Percentiles rank a stretch among this genome's conserved stretches.
Conservation (phyloP, 1,140 invertebrate species). For the Anoplophora glabripennis region DNA sequence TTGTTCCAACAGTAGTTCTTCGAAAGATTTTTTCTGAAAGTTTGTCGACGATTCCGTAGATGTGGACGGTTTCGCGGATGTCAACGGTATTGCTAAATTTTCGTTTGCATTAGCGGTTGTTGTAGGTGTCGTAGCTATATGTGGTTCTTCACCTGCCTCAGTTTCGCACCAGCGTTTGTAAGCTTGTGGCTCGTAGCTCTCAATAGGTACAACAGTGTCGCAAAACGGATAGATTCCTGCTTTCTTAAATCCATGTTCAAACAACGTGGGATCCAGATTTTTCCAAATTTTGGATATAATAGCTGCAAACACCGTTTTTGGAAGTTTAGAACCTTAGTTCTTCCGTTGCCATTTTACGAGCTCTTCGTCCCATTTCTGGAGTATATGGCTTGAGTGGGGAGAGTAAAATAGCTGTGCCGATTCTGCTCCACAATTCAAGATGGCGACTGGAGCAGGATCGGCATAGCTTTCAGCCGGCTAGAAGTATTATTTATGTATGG, state of each 20-base stretch:
- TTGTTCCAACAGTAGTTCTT: no score
- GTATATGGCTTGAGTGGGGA: slow-evolving; percentile 33
- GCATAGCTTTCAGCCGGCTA: no score
- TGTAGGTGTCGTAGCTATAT: no score
- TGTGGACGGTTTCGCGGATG: no score
- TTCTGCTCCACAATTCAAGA: no score
- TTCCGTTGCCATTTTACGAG: slow-evolving; percentile 35
- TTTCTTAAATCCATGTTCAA: slow-evolving; percentile 16
- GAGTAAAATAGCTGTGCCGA: no score
- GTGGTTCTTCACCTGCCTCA: no score
- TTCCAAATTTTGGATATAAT: slow-evolving; percentile 18
- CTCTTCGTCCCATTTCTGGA: slow-evolving; percentile 33
- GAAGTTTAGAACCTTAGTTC: slow-evolving; percentile 25
- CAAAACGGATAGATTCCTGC: slow-evolving; percentile 12
- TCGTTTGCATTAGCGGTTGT: no score
- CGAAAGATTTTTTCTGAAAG: background rate
- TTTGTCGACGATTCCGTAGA: no score
- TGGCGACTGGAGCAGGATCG: no score
- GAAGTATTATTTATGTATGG: no score
- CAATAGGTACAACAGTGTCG: background rate
- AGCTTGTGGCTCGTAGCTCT: slow-evolving; percentile 8
- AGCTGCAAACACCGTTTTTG: slow-evolving; percentile 12
- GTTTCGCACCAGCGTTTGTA: slow-evolving; percentile 1
- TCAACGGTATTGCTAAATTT: no score
- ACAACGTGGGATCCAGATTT: slow-evolving; percentile 8